phyloP scores from a whole-genome alignment of 2,797 vertebrate genomes.

The Falco peregrinus region DNA sequence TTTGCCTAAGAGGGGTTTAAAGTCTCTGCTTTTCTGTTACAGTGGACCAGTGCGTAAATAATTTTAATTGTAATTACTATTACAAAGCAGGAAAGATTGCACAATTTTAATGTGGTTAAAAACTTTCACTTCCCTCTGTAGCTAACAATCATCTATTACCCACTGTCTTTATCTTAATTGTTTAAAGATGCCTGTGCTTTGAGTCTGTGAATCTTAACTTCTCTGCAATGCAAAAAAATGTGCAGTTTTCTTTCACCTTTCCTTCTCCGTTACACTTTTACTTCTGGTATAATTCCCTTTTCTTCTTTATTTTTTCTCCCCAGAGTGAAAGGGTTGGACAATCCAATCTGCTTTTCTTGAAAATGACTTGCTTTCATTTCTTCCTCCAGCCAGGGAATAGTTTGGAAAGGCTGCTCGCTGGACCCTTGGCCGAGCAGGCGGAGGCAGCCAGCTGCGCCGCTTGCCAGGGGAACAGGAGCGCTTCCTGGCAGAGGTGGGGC shows the following conservation, averaged over 20 bases:
- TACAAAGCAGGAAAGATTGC: background rate
- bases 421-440: slow-evolving; percentile 30
- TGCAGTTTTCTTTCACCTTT: background rate
- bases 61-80: background rate
- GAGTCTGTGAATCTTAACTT: slow-evolving; percentile 25
- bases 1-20: background rate
- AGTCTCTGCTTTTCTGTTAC: background rate
- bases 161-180: slow-evolving; percentile 44
- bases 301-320: background rate
- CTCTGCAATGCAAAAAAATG: background rate
- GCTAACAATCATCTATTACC: slow-evolving; percentile 19
- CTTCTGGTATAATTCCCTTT: background rate
- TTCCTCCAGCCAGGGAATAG: slow-evolving; percentile 60
- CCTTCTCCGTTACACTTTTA: background rate
- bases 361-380: slow-evolving; percentile 56
- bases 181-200: slow-evolving; percentile 44
- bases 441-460: slow-evolving; percentile 21
- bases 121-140: slow-evolving; percentile 14
- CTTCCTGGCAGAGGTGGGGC: slow-evolving; percentile 42
- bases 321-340: background rate
- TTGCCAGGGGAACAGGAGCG: slow-evolving; percentile 48
- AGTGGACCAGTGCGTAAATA: background rate
- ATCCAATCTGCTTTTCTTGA: slow-evolving; percentile 24
- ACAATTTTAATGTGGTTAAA: slow-evolving; percentile 11
- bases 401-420: slow-evolving; percentile 60